These are phyloP conservation scores for Holocentrus rufus DNA, from an alignment of 2,797 vertebrate genomes.

Conservation along the genomic window DNA sequence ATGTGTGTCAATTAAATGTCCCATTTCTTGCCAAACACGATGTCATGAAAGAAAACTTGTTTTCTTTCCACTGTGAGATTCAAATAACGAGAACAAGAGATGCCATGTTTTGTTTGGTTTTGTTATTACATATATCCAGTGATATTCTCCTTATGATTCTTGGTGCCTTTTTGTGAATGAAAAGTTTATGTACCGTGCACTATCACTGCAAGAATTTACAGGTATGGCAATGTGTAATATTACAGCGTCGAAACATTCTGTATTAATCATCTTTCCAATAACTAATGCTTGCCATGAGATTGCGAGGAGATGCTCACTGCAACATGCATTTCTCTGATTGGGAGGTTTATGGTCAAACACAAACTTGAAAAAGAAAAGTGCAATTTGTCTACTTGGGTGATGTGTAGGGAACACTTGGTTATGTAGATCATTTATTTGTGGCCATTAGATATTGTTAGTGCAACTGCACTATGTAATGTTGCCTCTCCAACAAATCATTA, in stretches of 20 bases:
- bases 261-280: constrained; percentile 27
- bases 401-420: constrained; percentile 30
- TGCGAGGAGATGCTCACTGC: constrained; percentile 42
- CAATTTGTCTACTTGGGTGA: constrained; percentile 65
- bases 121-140: constrained; percentile 41
- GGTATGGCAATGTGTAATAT: constrained; percentile 31
- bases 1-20: constrained; percentile 30
- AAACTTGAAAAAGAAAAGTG: constrained; percentile 73
- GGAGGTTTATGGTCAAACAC: constrained; percentile 49
- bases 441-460: constrained; percentile 36
- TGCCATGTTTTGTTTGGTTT: constrained; percentile 15
- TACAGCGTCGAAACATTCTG: constrained; percentile 30
- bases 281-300: constrained; percentile 40
- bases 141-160: constrained; percentile 59
- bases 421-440: constrained; percentile 42
- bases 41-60: constrained; percentile 38
- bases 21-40: constrained; percentile 53
- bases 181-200: constrained; percentile 67
- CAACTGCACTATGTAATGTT: constrained; percentile 16
- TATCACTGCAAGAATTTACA: constrained; percentile 61
- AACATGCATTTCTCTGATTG: constrained; percentile 46
- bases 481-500: constrained; percentile 29
- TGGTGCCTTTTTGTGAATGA: constrained; percentile 81
- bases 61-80: constrained; percentile 67
- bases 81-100: constrained; percentile 31